Base-by-base conservation (phyloP, 2,113 vertebrate genomes). In the Morphnarchus princeps region DNA sequence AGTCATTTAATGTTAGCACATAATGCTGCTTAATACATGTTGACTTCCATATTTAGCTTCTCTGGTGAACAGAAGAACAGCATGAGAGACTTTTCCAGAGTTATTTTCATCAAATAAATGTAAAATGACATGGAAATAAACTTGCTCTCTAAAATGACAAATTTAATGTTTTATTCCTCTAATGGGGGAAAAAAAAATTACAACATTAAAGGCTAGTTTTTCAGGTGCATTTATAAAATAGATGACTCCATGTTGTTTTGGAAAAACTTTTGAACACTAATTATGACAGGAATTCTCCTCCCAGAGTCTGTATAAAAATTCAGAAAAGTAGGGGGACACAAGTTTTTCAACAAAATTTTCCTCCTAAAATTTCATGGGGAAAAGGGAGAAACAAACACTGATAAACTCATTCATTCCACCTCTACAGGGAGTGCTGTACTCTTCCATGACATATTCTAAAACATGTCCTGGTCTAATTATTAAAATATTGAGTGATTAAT, bases 1-100 rank as follows among this genome's bases (percentile, higher is more conserved):
- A 94, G 78, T 72, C 89, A 93, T 92, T 92, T 92, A 54, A 65
- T 82, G 52, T 90, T 88, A 87, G 81, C 40, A 80, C 89, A 82
- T 87, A 95, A 97, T 95, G 31, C 40, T 79, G 71, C 57, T 92
- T 93, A 92, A 88, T 89, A 47, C 58, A 65, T 42, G 52, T 85
- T 96, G 86, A 62, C 89, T 93, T 96, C 82, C 63, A 83, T 15
- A 57, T 76, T 92, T 90, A 88, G 50, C 26, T 93, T 70, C 50
- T 91, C 62, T 69, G 67, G 28, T 57, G 24, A 85, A 95, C 12
- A 90, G 57, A 84, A 24, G 28, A 96, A 59, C 26, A 91, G 71
- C 40, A 61, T 32, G 36, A 95, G 55, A 67, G 50, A 22, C 34
- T 94, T 69, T 66, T 85, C 21, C 47, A 61, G 81, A 47, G 7